Base-by-base conservation (phyloP, 2,888 invertebrate species). In the Aphodius sticticus region DNA sequence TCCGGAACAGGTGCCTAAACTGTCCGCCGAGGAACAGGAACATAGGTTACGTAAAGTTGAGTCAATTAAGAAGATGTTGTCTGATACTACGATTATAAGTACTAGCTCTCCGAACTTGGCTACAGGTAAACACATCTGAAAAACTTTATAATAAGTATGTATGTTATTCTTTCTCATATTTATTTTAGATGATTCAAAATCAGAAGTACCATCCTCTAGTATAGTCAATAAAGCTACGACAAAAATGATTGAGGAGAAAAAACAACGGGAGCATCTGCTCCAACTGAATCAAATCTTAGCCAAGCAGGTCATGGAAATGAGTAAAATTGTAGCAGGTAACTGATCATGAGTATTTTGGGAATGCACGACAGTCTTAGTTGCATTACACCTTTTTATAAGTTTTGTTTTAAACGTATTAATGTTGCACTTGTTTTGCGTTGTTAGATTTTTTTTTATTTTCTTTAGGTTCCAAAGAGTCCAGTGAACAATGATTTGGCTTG, bases 261-360 rank as follows among this genome's bases (percentile, higher is more conserved):
- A 95, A 84, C 96, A 96, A 87, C 92, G 97, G 78, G 96, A 97
- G 85, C 96, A 97, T 88, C 91, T 98, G 85, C 92, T 98, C 82
- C 96, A 96, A 88, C 92, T 98, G 86, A 96, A 96, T 91, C 97
- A 97, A 90, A 95, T 97, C 85, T 91, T 98, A 85, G 98, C 97
- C 81, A 95, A 96, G 89, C 96, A 96, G 91, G 97, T 97, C 85
- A 97, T 97, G 92, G 96, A 96, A 90, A 96, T 96, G 92, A 97
- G 97, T 91, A 96, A 97, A 92, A 95, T 96, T 88, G 97, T 97
- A 85, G 97, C 98, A 90, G 97, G 97, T 97, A 92, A 92, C 93
- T 90, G 9, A 69, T 70, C 12, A 69, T 15, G 38, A 16, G 9
- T 35, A 26, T 53, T 53, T 53, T 53, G 53, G 53, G 70, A 76